Conservation (phyloP, 2,113 vertebrate species). For the Heterotis niloticus region DNA sequence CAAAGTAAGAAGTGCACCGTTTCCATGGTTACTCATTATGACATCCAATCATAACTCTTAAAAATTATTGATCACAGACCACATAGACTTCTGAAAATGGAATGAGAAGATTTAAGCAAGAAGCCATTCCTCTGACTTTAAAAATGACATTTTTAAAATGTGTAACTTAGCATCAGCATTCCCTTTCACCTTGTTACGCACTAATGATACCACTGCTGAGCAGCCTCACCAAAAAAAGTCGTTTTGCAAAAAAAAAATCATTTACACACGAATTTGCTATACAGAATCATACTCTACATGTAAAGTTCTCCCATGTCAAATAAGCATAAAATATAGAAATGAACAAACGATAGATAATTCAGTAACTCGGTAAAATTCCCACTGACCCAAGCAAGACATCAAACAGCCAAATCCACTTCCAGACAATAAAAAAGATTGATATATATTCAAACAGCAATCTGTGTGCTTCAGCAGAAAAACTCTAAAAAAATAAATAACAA, state of each 20-base stretch:
- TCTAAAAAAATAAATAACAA: not conserved
- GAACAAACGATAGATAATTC: not conserved
- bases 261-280: not conserved
- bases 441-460: not conserved
- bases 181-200: not conserved
- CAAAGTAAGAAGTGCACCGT: conserved; percentile 23
- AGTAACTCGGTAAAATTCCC: not conserved
- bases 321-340: not conserved
- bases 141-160: too few relatives aligned
- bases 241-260: too few relatives aligned
- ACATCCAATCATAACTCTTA: conserved; percentile 28
- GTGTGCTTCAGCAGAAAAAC: not conserved
- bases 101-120: conserved; percentile 9
- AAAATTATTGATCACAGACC: conserved; percentile 31
- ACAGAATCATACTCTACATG: not conserved
- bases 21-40: conserved; percentile 33
- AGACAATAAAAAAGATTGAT: not conserved
- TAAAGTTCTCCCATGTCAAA: not conserved
- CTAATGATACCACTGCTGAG: not conserved
- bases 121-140: not conserved
- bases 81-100: conserved; percentile 31
- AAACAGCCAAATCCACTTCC: not conserved
- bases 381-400: not conserved
- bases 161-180: not conserved
- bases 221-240: not conserved